A percentile compares a stretch with the other conserved stretches of the same genome.
Evolutionary conservation across 2,888 invertebrate genomes (phyloP).

Genomic region (Margaritifera margaritifera): DNA sequence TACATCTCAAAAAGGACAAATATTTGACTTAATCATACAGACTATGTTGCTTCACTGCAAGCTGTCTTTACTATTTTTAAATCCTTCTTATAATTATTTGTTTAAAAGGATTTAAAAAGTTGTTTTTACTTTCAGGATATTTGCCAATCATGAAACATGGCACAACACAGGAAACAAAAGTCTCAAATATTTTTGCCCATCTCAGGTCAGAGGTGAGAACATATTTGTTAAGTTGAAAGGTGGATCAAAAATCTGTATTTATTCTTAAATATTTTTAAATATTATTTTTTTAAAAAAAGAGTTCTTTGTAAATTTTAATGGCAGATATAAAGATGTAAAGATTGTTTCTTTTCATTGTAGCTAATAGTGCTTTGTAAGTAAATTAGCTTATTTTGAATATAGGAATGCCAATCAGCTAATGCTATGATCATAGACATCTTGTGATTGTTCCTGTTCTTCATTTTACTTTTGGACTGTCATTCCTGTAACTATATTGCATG

Average conservation of each 20-base stretch:
- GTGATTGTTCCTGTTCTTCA: too few species aligned
- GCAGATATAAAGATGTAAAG: not conserved
- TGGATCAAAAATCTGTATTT: not conserved
- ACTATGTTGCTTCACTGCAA: too few species aligned
- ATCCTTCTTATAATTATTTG: not conserved
- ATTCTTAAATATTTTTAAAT: too few species aligned
- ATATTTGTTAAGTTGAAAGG: not conserved
- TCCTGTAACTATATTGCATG: too few species aligned
- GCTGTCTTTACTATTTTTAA: slow-evolving; percentile 1
- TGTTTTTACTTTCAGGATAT: slow-evolving; percentile 46
- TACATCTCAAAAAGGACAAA: too few species aligned
- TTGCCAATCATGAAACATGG: slow-evolving; percentile 61
- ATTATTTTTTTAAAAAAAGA: not conserved
- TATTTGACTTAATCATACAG: too few species aligned
- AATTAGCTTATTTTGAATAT: too few species aligned
- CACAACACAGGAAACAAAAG: slow-evolving; percentile 74
- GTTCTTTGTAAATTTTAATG: slow-evolving; percentile 2
- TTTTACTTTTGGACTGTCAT: too few species aligned
- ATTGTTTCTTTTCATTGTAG: too few species aligned
- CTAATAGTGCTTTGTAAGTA: too few species aligned
- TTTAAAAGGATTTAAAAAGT: not conserved
- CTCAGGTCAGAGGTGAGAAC: slow-evolving; percentile 79
- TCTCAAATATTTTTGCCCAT: slow-evolving; percentile 81
- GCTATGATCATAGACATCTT: too few species aligned
- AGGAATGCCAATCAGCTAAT: too few species aligned